Evolutionary conservation across 2,797 vertebrate genomes (phyloP).

Genomic region (Thamnophis elegans): DNA sequence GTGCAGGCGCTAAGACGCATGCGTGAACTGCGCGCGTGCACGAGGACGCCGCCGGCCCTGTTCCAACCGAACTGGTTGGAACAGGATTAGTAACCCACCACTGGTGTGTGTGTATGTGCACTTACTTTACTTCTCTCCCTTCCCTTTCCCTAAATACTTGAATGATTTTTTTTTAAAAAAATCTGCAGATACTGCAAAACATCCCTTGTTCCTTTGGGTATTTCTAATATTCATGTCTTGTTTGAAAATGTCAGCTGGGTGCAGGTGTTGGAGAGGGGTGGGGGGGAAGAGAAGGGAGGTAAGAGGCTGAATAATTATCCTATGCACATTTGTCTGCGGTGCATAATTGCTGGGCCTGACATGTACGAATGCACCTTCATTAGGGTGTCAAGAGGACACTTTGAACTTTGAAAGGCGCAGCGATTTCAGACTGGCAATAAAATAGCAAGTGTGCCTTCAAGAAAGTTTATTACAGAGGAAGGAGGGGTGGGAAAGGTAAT

Average conservation of each 20-base stretch:
- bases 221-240: slow-evolving; percentile 71
- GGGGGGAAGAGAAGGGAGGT: background rate
- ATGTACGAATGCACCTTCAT: slow-evolving; percentile 78
- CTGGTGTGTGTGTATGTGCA: background rate
- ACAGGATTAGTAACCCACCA: too few species aligned
- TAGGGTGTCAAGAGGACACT: slow-evolving; percentile 78
- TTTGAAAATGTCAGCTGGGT: slow-evolving; percentile 73
- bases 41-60: too few species aligned
- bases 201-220: slow-evolving; percentile 52
- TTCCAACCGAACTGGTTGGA: too few species aligned
- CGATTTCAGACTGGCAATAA: slow-evolving; percentile 73
- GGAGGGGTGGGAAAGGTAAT: slow-evolving; percentile 57
- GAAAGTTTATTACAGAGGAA: slow-evolving; percentile 74
- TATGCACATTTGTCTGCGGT: slow-evolving; percentile 67
- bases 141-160: slow-evolving; percentile 4
- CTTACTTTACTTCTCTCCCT: background rate
- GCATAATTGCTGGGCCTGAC: slow-evolving; percentile 77
- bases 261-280: background rate
- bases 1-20: too few species aligned
- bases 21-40: too few species aligned
- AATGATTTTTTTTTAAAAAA: background rate
- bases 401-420: slow-evolving; percentile 72
- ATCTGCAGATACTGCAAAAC: slow-evolving; percentile 16
- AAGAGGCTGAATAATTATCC: slow-evolving; percentile 70
- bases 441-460: slow-evolving; percentile 70